Conservation (phyloP, 2,888 invertebrate species). For the Mesorhabditis belari region DNA sequence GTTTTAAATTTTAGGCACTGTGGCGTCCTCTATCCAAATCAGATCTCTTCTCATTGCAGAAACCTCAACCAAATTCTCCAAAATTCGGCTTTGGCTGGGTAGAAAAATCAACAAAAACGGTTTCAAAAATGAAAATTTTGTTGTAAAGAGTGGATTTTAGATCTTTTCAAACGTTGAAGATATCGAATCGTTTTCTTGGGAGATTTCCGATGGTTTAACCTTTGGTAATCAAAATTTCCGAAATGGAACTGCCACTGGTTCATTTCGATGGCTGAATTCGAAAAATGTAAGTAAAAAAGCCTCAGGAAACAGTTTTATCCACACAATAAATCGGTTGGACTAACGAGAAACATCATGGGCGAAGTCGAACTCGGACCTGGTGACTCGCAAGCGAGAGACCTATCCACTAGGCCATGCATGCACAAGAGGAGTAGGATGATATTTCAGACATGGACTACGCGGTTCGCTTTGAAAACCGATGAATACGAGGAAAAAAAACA, state of each 20-base stretch:
- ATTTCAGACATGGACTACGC: not conserved
- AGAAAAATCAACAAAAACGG: not conserved
- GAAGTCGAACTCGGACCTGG: too few species aligned
- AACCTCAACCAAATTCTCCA: not conserved
- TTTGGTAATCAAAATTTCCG: not conserved
- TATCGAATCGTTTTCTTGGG: not conserved
- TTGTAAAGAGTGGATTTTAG: not conserved
- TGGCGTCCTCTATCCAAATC: not conserved
- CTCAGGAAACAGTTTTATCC: too few species aligned
- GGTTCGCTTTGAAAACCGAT: not conserved
- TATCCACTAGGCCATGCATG: not conserved
- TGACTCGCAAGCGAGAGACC: too few species aligned
- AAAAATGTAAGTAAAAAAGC: too few species aligned
- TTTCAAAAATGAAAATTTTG: not conserved
- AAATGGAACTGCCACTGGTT: not conserved
- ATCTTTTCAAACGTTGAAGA: not conserved
- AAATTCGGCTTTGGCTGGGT: not conserved
- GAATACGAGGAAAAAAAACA: not conserved
- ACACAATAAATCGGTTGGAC: too few species aligned
- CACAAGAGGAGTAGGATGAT: not conserved
- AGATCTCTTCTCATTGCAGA: not conserved
- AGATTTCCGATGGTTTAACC: not conserved
- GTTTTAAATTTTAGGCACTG: not conserved
- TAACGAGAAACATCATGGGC: too few species aligned
- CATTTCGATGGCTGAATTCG: not conserved